Base-by-base conservation (phyloP, 2,113 vertebrate genomes). In the Ornithorhynchus anatinus region DNA sequence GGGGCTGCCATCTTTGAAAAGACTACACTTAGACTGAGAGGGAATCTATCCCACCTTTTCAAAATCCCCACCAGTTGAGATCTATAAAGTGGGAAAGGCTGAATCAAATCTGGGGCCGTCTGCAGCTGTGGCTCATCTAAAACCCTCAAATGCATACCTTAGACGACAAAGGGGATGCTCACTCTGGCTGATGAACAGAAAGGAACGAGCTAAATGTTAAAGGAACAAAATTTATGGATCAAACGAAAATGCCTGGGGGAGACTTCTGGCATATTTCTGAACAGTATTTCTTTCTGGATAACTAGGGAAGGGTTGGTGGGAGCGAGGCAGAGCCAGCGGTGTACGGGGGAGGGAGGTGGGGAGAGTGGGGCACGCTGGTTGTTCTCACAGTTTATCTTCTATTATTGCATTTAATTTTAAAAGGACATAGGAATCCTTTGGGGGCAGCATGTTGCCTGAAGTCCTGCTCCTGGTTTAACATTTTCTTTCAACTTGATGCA, bases 391-490 rank as follows among this genome's bases (percentile, higher is more conserved):
- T 83, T 86, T 81, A 79, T 79, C 66, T 83, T 87, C 43, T 74
- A 83, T 79, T 72, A 83, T 74, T 83, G 59, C 76, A 59, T 77
- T 74, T 85, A 80, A 83, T 68, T 80, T 80, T 69, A 37, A 87
- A 87, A 85, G 69, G 80, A 77, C 72, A 77, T 37, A 5, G 5
- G 20, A 39, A 56, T 59, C 69, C 65, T 70, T 56, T 65, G 80
- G 65, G 80, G 81, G 66, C 71, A 68, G 17, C 36, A n/a, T 35
- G 19, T 27, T 40, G 61, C n/a, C 60, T 66, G 43, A 71, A 63
- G 65, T 59, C 68, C 54, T 85, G 53, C 64, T 66, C 36, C 57
- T 51, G 69, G 37, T 59, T 76, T 52, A 32, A 66, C 38, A 59
- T 72, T 72, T 81, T 72, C 69, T 76, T 81, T 77, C 56, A 69